Conservation (phyloP, 2,113 vertebrate genomes). For the Bagarius yarrelli region DNA sequence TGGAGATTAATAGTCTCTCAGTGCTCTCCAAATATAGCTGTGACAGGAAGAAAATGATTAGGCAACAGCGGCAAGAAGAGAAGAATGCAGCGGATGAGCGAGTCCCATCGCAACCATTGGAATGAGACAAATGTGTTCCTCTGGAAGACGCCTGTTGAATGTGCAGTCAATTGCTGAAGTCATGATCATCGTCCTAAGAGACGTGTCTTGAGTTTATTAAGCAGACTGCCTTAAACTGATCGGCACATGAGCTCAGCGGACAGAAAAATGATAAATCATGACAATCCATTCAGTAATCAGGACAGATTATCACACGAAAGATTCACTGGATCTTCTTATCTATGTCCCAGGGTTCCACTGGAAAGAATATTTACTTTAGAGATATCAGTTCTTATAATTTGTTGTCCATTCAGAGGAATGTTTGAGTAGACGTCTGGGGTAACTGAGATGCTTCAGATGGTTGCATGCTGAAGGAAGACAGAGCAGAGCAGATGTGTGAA, state of each 20-base stretch:
- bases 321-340: background rate
- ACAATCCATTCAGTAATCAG: slow-evolving; percentile 1
- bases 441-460: slow-evolving; percentile 34
- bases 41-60: slow-evolving; percentile 59
- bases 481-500: slow-evolving; percentile 37
- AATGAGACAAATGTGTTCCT: slow-evolving; percentile 60
- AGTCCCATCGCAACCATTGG: slow-evolving; percentile 55
- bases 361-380: no score
- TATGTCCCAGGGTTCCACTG: background rate
- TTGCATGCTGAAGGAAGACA: slow-evolving; percentile 23
- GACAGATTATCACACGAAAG: background rate
- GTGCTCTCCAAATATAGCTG: slow-evolving; percentile 61
- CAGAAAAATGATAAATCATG: background rate
- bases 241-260: slow-evolving; percentile 10
- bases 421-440: background rate
- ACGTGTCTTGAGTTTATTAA: slow-evolving; percentile 8
- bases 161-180: slow-evolving; percentile 16
- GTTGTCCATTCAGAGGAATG: background rate
- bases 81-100: slow-evolving; percentile 57
- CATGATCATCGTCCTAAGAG: slow-evolving; percentile 1
- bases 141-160: slow-evolving; percentile 24
- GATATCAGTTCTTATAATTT: background rate
- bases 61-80: slow-evolving; percentile 42
- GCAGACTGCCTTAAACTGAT: slow-evolving; percentile 6
- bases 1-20: slow-evolving; percentile 40